Conservation (phyloP, 2,888 invertebrate species). For the Mythimna impura region DNA sequence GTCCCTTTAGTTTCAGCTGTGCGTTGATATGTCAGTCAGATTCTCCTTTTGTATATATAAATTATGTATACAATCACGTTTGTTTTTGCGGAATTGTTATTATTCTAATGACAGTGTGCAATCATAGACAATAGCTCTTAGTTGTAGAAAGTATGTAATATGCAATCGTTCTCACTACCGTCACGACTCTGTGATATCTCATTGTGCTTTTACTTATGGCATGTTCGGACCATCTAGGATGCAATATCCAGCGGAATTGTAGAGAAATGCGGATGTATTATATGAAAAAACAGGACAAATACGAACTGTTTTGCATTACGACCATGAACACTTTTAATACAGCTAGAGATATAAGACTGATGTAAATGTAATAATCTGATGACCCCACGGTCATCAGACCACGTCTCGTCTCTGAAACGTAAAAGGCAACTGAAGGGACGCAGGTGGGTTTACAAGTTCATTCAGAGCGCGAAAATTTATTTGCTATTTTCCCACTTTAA, state of each 20-base stretch:
- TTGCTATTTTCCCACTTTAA: too few relatives aligned
- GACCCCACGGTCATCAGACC: too few relatives aligned
- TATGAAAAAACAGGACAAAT: neutral
- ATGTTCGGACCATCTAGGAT: conserved; percentile 31
- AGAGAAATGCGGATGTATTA: conserved; percentile 27
- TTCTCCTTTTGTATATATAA: too few relatives aligned
- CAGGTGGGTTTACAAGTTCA: too few relatives aligned
- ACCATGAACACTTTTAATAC: neutral
- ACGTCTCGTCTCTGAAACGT: too few relatives aligned
- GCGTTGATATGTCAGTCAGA: too few relatives aligned
- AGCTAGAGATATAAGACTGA: too few relatives aligned
- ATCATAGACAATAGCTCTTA: conserved; percentile 21
- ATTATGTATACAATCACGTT: conserved; percentile 9
- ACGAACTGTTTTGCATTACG: neutral
- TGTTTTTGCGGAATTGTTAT: conserved; percentile 30
- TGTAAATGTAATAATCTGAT: too few relatives aligned
- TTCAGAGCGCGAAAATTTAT: too few relatives aligned
- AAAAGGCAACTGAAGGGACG: too few relatives aligned
- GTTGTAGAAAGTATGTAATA: conserved; percentile 38
- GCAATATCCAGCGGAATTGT: conserved; percentile 22
- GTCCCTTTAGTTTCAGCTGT: too few relatives aligned
- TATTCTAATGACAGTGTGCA: conserved; percentile 35
- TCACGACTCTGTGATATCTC: conserved; percentile 54
- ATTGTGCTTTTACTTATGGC: conserved; percentile 44
- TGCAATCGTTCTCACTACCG: conserved; percentile 22